Base-by-base conservation (phyloP, 1,140 invertebrate genomes). In the Cydia pomonella region DNA sequence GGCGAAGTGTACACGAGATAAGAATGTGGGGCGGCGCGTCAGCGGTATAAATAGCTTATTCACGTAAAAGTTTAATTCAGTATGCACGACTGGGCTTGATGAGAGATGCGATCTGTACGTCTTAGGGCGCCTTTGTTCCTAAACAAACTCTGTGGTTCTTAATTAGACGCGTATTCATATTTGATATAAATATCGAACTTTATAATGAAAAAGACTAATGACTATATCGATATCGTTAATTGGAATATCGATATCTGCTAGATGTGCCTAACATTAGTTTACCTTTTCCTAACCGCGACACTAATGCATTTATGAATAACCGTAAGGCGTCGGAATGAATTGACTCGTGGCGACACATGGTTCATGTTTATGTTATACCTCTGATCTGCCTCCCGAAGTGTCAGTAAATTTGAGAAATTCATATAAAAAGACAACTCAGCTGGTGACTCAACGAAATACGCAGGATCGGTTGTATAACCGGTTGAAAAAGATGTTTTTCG, bases 21-120 rank as follows among this genome's bases (percentile, higher is more conserved):
- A 89, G 86, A 89, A 89, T 90, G 84, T 91, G 76, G 87, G 83
- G 79, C 89, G 81, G 73, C 81, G 80, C 87, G 84, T 90, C 86
- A 89, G 87, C 87, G 80, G 85, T 91, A 91, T 87, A 89, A 90
- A 89, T 89, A 91, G 86, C 82, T 87, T 83, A 86, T 88, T 82
- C 81, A 83, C 82, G 75, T 83, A 84, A 84, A 83, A 79, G 80
- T 82, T 75, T 84, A 85, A 85, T 84, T 84, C 80, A 82, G 80
- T 77, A 77, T 80, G 80, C 79, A 80, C 75, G 69, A 78, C 79
- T 78, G 80, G 80, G 78, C 82, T 80, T 75, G 78, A 79, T 74
- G 53, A 75, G 38, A 73, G 73, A 75, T 82, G 74, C 77, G 77
- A 38, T 33, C 63, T 29, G 33, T 29, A 29, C 64, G 63, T 69